Conservation (phyloP, 2,113 vertebrate genomes). For the Oriolus oriolus region DNA sequence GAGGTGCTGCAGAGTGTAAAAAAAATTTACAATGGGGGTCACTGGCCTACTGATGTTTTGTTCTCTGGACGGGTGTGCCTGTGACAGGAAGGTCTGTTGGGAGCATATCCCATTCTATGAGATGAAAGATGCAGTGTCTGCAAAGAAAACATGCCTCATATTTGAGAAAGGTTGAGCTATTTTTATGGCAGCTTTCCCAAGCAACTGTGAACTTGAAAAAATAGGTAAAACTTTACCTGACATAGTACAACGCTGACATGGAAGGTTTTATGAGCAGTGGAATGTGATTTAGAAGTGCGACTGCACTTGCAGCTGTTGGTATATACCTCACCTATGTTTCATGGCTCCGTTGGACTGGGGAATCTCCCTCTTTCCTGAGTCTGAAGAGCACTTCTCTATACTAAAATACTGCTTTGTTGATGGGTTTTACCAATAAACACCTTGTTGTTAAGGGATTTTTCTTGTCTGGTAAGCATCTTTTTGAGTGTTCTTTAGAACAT, state of each 20-base stretch:
- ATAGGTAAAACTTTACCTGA: neutral
- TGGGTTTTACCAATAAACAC: neutral
- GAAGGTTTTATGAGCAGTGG: neutral
- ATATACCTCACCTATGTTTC: neutral
- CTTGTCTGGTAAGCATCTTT: neutral
- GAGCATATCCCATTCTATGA: neutral
- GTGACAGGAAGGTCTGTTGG: neutral
- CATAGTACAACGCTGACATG: neutral
- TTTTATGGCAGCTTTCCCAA: neutral
- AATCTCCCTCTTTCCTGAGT: neutral
- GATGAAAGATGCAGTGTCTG: neutral
- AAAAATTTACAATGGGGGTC: neutral
- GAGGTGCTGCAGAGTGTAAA: neutral
- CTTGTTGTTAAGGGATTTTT: neutral
- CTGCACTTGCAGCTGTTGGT: neutral
- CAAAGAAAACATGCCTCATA: neutral
- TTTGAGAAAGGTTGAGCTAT: neutral
- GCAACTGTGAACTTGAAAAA: neutral
- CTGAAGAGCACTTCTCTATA: neutral
- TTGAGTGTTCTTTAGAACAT: neutral
- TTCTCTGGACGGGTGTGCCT: neutral
- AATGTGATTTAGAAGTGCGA: neutral
- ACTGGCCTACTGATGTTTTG: neutral
- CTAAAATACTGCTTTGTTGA: neutral
- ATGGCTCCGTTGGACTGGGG: neutral